Percentiles rank a stretch among this genome's conserved stretches.
These are phyloP conservation scores for Phortica okadai DNA, from an alignment of 2,888 invertebrate species.

Conservation along the genomic window DNA sequence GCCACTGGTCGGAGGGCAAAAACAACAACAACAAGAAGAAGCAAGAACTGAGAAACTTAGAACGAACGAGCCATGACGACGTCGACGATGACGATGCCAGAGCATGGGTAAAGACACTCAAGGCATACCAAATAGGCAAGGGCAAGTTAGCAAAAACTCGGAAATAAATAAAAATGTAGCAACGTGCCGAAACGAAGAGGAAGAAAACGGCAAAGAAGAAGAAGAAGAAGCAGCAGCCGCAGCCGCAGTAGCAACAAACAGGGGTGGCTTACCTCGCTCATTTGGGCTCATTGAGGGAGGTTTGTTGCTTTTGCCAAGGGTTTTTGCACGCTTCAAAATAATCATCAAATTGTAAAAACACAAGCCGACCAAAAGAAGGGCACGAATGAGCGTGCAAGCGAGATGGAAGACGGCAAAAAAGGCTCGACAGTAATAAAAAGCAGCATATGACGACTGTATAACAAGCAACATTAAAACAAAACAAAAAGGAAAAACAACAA, in stretches of 20 bases:
- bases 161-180: not conserved
- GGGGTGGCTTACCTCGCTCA: not conserved
- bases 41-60: not conserved
- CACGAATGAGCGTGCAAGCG: slow-evolving; percentile 23
- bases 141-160: not conserved
- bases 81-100: not conserved
- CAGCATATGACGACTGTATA: slow-evolving; percentile 15
- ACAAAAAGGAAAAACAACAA: not conserved
- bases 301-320: slow-evolving; percentile 15
- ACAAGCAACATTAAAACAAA: slow-evolving; percentile 26
- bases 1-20: slow-evolving; percentile 4
- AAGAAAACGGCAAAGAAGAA: not conserved
- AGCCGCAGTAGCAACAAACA: slow-evolving; percentile 27
- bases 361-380: slow-evolving; percentile 29
- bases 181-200: not conserved
- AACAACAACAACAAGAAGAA: not conserved
- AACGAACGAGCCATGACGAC: slow-evolving; percentile 1
- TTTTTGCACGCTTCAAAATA: slow-evolving; percentile 51
- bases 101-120: not conserved
- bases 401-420: not conserved
- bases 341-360: slow-evolving; percentile 56
- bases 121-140: slow-evolving; percentile 27
- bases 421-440: slow-evolving; percentile 14
- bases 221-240: slow-evolving; percentile 19
- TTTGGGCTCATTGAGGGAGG: slow-evolving; percentile 5